Base-by-base conservation (phyloP, 2,888 invertebrate genomes). In the Acrobasis suavella region DNA sequence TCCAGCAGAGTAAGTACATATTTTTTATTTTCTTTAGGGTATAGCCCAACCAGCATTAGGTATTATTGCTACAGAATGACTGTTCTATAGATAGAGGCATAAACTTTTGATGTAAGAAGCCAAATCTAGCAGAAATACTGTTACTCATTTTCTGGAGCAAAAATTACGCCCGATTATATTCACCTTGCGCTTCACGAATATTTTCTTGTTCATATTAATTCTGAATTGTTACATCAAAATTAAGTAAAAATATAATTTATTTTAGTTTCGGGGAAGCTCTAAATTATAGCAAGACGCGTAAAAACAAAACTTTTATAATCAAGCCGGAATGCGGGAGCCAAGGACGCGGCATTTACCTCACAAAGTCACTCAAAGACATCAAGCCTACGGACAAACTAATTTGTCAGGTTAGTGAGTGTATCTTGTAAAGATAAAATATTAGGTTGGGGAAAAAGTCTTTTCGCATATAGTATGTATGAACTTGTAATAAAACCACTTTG, bases 301-400 rank as follows among this genome's bases (percentile, higher is more conserved):
- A 91, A 81, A 94, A 95, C 68, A 95, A 95, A 81, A 96, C 96
- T 0, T 98, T 96, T 77, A 98, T 98, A 65, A 93, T 98, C 67
- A 98, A 98, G 86, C 98, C 98, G 0, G 97, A 97, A 78, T 95
- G 96, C 65, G 98, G 98, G 0, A 97, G 98, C 75, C 97, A 97
- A 85, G 98, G 98, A 0, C 94, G 95, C 54, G 98, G 98, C 0
- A 98, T 98, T 72, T 96, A 96, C 82, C 91, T 98, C 52, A 97
- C 97, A 0, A 96, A 95, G 80, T 96, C 95, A 66, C 93, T 97
- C 54, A 96, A 96, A 78, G 97, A 92, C 22, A 93, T 98, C 67
- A 96, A 96, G 77, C 95, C 96, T 7, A 93, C 93, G 39, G 97
- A 97, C 73, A 95, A 96, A 76, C 95, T 97, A 84, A 96, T 98